Percentiles rank a stretch among this genome's conserved stretches.
Evolutionary conservation across 2,113 vertebrate species (phyloP).

Genomic region (Melanocharis versteri): DNA sequence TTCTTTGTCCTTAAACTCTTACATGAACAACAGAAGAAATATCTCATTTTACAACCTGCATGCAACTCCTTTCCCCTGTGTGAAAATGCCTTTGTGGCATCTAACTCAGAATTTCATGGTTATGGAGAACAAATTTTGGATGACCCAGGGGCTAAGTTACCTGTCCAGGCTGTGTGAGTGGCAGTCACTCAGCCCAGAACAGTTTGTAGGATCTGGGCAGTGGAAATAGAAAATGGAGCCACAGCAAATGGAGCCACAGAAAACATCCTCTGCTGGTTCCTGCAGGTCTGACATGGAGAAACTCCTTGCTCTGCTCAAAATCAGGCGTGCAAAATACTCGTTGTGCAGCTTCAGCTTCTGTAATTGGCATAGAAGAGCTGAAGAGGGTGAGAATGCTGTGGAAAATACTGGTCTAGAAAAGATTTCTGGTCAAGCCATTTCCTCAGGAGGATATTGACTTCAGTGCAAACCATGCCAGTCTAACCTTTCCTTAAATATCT

Average conservation of each 20-base stretch:
- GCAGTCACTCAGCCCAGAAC: neutral
- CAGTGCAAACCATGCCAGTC: neutral
- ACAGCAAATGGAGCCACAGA: neutral
- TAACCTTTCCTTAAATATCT: neutral
- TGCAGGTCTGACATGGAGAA: neutral
- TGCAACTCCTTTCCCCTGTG: neutral
- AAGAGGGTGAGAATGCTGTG: neutral
- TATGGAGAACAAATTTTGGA: neutral
- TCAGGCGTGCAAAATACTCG: rapidly evolving
- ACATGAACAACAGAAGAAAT: neutral
- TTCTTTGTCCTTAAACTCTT: neutral
- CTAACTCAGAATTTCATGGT: neutral
- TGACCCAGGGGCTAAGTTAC: neutral
- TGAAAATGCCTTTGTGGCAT: neutral
- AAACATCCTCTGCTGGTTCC: neutral
- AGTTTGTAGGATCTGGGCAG: neutral
- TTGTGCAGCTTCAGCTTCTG: neutral
- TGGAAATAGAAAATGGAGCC: neutral
- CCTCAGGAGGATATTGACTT: neutral
- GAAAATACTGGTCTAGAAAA: neutral
- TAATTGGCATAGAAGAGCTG: neutral
- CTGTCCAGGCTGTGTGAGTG: neutral
- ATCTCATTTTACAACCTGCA: neutral
- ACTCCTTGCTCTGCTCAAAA: neutral
- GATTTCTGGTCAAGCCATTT: neutral